Evolutionary conservation across 23 tunicate species (phyloP).

Genomic region (Ascidia mentula): DNA sequence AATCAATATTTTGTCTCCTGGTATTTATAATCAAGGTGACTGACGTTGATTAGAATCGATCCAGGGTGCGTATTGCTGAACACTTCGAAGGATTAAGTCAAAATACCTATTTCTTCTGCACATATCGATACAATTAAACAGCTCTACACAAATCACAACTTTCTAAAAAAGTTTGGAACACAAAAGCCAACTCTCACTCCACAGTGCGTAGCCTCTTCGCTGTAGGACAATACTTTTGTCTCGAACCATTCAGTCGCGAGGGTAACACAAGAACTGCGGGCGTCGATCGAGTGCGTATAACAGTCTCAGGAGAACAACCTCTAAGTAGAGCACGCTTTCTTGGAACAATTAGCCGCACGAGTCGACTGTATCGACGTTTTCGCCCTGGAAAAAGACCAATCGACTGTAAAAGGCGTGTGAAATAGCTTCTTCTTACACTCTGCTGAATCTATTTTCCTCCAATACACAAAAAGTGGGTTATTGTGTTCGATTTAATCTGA

Average conservation of each 20-base stretch:
- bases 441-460: no score
- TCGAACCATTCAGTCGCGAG: constrained; percentile 1
- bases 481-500: no score
- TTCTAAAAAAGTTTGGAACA: neutral
- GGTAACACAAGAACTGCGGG: constrained; percentile 12
- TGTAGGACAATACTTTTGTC: neutral
- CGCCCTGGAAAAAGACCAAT: neutral
- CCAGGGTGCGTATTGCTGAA: neutral
- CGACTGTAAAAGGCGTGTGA: constrained; percentile 1
- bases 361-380: constrained; percentile 4
- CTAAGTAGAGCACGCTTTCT: neutral
- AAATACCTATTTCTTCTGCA: neutral
- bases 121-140: neutral
- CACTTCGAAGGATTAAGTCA: neutral
- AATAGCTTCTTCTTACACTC: neutral
- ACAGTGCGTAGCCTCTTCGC: neutral
- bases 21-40: neutral
- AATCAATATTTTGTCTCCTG: neutral
- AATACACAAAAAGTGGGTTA: no score
- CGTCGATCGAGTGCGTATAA: constrained; percentile 3
- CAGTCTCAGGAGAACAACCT: constrained; percentile 7
- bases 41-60: constrained; percentile 5
- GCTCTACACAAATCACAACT: neutral
- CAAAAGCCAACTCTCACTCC: neutral
- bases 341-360: constrained; percentile 8